A percentile compares a stretch with the other conserved stretches of the same genome.
Conservation (phyloP, 2,888 invertebrate genomes). For the Anticlea derivata region DNA sequence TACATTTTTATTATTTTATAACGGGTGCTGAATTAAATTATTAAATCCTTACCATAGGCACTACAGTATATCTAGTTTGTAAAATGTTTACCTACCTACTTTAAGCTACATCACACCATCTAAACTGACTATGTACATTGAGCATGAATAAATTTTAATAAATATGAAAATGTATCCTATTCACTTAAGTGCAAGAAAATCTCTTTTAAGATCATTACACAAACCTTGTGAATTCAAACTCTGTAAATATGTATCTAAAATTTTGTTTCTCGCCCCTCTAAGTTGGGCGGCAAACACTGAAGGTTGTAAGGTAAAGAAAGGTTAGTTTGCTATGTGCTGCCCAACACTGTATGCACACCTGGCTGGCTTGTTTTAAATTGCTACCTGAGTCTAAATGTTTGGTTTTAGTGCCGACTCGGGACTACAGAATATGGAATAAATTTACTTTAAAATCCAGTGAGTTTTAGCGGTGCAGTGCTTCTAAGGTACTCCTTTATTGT, state of each 20-base stretch:
- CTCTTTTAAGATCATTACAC: neutral
- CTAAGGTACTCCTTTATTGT: conserved; percentile 38
- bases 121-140: too few relatives aligned
- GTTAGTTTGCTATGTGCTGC: conserved; percentile 39
- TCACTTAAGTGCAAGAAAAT: too few relatives aligned
- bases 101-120: too few relatives aligned
- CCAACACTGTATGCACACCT: conserved; percentile 39
- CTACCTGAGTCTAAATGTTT: conserved; percentile 43
- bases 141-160: too few relatives aligned
- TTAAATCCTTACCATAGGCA: too few relatives aligned
- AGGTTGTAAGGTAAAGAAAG: conserved; percentile 42
- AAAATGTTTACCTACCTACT: too few relatives aligned
- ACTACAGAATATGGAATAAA: conserved; percentile 44
- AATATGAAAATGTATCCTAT: too few relatives aligned
- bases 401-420: conserved; percentile 42
- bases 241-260: conserved; percentile 16
- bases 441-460: conserved; percentile 48
- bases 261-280: conserved; percentile 11
- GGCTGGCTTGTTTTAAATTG: conserved; percentile 44
- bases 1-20: too few relatives aligned
- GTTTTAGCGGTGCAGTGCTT: conserved; percentile 34
- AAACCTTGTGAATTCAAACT: neutral
- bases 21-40: too few relatives aligned
- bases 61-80: too few relatives aligned
- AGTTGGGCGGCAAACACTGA: conserved; percentile 41